Conservation (phyloP, 2,797 vertebrate species). For the Onychomys leucogaster region DNA sequence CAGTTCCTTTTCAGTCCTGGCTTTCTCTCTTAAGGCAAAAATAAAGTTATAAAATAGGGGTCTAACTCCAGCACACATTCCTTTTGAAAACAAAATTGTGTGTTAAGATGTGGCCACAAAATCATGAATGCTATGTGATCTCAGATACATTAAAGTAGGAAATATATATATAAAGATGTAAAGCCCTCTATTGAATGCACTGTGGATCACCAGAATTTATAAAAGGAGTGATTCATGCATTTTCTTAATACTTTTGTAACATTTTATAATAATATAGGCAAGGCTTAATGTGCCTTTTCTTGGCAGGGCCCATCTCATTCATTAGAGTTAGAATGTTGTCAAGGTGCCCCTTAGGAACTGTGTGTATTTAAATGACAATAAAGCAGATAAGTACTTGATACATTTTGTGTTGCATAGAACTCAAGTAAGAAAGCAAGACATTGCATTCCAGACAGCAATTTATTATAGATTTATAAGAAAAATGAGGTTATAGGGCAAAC, state of each 20-base stretch:
- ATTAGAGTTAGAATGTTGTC: neutral
- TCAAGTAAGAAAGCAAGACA: neutral
- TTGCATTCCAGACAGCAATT: neutral
- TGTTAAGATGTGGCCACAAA: neutral
- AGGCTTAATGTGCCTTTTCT: neutral
- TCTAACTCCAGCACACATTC: neutral
- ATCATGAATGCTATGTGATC: neutral
- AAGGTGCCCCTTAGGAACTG: neutral
- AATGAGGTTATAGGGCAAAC: neutral
- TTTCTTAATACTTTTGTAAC: neutral
- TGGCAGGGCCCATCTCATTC: neutral
- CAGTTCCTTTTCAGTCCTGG: neutral
- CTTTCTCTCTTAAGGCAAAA: neutral
- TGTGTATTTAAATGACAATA: neutral
- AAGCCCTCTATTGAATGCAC: neutral
- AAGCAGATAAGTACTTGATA: neutral
- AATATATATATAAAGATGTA: neutral
- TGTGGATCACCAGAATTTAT: neutral
- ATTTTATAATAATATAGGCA: neutral
- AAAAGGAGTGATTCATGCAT: neutral
- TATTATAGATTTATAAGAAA: neutral
- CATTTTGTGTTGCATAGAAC: neutral
- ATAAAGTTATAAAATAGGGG: neutral
- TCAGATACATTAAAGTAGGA: neutral
- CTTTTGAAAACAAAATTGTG: neutral